phyloP scores from a whole-genome alignment of 2,888 invertebrate species.

The Baccha elongata region DNA sequence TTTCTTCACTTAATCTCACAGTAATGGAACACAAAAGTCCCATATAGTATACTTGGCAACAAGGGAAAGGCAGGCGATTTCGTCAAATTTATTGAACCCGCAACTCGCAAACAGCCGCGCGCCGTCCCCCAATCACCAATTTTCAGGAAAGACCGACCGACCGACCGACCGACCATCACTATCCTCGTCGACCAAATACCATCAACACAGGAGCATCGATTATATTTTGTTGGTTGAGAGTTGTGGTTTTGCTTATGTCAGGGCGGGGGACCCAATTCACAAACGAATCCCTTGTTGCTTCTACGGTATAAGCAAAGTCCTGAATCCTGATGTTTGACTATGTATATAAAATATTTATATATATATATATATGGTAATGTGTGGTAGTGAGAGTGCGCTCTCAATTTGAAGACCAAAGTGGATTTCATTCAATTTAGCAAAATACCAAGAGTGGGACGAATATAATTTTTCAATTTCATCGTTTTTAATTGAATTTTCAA shows the following conservation, averaged over 20 bases:
- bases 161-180: neutral
- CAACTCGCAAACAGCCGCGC: neutral
- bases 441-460: slow-evolving; percentile 36
- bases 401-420: slow-evolving; percentile 54
- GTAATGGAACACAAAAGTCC: slow-evolving; percentile 57
- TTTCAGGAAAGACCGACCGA: neutral
- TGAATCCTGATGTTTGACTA: slow-evolving; percentile 10
- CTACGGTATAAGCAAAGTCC: slow-evolving; percentile 45
- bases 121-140: neutral
- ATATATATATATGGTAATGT: slow-evolving; percentile 23
- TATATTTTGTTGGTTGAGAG: slow-evolving; percentile 44
- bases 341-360: neutral
- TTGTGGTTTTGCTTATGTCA: slow-evolving; percentile 38
- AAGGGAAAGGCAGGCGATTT: neutral
- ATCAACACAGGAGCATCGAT: slow-evolving; percentile 55
- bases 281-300: slow-evolving; percentile 46
- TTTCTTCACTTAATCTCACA: slow-evolving; percentile 47
- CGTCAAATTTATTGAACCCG: slow-evolving; percentile 15
- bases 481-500: slow-evolving; percentile 71
- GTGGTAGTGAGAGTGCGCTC: slow-evolving; percentile 1
- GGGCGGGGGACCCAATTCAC: slow-evolving; percentile 8
- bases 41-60: neutral
- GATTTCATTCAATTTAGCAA: slow-evolving; percentile 64
- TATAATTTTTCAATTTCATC: slow-evolving; percentile 68
- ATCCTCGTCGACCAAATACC: slow-evolving; percentile 28